Base-by-base conservation (phyloP, 2,888 invertebrate genomes). In the Tethea ocularis region DNA sequence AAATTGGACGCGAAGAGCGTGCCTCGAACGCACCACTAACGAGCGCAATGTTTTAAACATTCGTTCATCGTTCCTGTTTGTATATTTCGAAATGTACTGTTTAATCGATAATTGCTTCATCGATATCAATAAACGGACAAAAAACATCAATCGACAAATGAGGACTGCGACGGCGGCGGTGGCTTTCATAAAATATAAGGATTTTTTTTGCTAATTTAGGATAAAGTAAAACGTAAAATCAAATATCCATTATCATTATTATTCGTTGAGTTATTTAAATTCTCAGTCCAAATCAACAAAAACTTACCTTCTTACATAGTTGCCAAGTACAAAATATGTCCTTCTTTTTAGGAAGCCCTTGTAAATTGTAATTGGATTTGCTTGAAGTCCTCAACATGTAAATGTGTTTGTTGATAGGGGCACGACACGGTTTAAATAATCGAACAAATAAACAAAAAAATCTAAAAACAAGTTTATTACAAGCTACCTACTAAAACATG, bases 41-140 rank as follows among this genome's bases (percentile, higher is more conserved):
- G 80, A 84, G 77, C 65, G 61, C 76, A 68, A 83, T 82, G 78
- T 80, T 84, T 84, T 64, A 82, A 81, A 78, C 78, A 81, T 83
- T 76, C 66, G 65, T 68, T 67, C 68, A 64, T 71, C 69, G 20
- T 33, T 11, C 2, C 54, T 22, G 33, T 54, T 15, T 53, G 20
- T 33, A 20, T 46, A 46, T 17, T 17, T 55, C n/a, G 51, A 41
- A 57, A 51, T 56, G 46, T 46, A 26, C 54, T 33, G 20, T 22
- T 33, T 53, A 33, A 53, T 33, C 13, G 26, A 52, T 52, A 52
- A 52, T 52, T 26, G 52, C 26, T 52, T 52, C 6, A 29, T 20
- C 46, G 46, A 46, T 46, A 46, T 20, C 17, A 20, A n/a, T 46
- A 46, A 46, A 46, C 46, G 17, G 46, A 10, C 2, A 46, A n/a